Evolutionary conservation across 2,797 vertebrate species (phyloP).

Genomic region (Enteromius argenteus): DNA sequence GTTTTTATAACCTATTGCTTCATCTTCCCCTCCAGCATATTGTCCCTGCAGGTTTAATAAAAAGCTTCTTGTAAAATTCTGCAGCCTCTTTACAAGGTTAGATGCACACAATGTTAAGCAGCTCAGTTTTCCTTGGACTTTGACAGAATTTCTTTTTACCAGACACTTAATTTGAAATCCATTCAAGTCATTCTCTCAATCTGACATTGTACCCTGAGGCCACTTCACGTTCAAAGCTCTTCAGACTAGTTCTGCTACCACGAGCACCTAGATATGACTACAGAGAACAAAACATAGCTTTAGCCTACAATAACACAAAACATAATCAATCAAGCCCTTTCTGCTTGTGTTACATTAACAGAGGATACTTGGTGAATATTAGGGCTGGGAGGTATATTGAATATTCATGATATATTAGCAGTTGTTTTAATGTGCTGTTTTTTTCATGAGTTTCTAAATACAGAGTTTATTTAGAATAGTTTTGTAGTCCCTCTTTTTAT

Average conservation of each 20-base stretch:
- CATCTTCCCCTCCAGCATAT: conserved; percentile 20
- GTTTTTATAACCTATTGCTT: conserved; percentile 45
- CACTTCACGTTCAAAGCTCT: conserved; percentile 13
- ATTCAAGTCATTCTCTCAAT: conserved; percentile 22
- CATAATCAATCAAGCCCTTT: conserved; percentile 23
- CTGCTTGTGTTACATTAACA: conserved; percentile 10
- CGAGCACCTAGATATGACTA: conserved; percentile 26
- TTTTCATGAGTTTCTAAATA: background rate
- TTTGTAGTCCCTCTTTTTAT: background rate
- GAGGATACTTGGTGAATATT: conserved; percentile 22
- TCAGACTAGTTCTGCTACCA: conserved; percentile 26
- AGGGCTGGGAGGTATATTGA: background rate
- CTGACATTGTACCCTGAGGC: conserved; percentile 39
- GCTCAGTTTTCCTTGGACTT: conserved; percentile 55
- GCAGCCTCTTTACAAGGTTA: conserved; percentile 44
- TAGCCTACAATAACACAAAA: conserved; percentile 37
- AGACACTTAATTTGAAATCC: conserved; percentile 48
- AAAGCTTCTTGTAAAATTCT: conserved; percentile 52
- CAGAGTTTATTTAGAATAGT: background rate
- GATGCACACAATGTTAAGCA: conserved; percentile 13
- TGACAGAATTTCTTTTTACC: conserved; percentile 36
- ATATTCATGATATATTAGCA: conserved; percentile 4
- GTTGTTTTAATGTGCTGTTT: conserved; percentile 13
- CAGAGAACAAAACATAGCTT: conserved; percentile 40
- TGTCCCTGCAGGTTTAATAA: conserved; percentile 26